Evolutionary conservation across 2,113 vertebrate genomes (phyloP), one percentile per base, ranked within the genome.

Genomic region (Gymnobelideus leadbeateri): DNA sequence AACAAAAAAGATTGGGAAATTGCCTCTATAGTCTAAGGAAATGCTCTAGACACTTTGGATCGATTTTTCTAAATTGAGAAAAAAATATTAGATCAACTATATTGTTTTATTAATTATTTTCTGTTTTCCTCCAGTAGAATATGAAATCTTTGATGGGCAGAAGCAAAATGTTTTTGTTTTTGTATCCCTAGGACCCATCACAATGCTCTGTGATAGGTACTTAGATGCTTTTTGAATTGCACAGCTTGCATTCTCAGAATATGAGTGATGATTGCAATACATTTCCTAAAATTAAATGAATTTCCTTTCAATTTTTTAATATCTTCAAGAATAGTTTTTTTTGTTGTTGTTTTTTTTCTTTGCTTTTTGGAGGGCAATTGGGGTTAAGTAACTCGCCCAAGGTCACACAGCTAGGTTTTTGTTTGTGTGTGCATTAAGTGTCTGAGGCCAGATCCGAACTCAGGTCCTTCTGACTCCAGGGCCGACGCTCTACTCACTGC

Each of bases 51-150:
- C 19, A 91, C 2, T 93, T 95, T 89, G 89, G 51, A 46, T 96
- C 96, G 90, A 57, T 94, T 97, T 55, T 96, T 97, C 43, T 93
- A 96, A 96, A 91, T 95, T 97, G 91, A 93, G 91, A 95, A 96
- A 93, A 93, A 97, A 89, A 3, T 46, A 89, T 94, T 91, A 92
- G 51, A 93, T 2, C 61, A 43, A 23, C 77, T 93, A 31, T 92
- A 91, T 92, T 94, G 92, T 28, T 43, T 94, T 12, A 94, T 12
- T 91, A 21, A 94, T 57, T 2, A 84, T 28, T 68, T 97, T 91
- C 37, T 77, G 12, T 77, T n/a, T n/a, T 19, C 37, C 37, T 77
- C 5, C 8, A 61, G 57, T 61, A 61, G 57, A 61, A 31, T 31
- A 61, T 61, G 31, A 31, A 61, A 61, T 61, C 57, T 61, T 61